Conservation (phyloP, 2,113 vertebrate species). For the Leptodactylus fuscus region DNA sequence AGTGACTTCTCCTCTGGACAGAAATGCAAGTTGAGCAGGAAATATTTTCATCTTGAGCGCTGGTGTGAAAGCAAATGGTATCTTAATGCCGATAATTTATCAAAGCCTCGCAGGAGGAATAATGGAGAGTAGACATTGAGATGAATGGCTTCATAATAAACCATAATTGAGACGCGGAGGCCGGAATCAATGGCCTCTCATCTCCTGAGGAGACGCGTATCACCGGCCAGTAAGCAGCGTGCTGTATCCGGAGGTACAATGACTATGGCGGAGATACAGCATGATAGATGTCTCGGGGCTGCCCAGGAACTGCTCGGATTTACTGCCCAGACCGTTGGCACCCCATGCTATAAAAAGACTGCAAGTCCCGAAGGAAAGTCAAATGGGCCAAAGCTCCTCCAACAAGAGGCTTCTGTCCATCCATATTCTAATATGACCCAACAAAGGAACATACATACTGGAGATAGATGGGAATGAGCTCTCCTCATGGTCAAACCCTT, state of each 20-base stretch:
- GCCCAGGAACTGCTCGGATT: no score
- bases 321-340: no score
- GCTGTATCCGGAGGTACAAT: not conserved
- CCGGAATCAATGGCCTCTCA: constrained; percentile 22
- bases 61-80: constrained; percentile 34
- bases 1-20: not conserved
- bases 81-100: constrained; percentile 37
- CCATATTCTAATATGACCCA: no score
- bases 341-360: no score
- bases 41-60: constrained; percentile 12
- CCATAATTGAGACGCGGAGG: constrained; percentile 31
- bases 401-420: no score
- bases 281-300: no score
- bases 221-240: not conserved
- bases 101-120: not conserved
- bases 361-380: no score
- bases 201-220: not conserved
- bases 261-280: no score
- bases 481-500: no score
- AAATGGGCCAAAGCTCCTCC: no score
- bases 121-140: constrained; percentile 36
- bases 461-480: no score
- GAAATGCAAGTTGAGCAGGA: constrained; percentile 28
- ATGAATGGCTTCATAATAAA: constrained; percentile 33
- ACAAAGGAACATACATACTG: no score